Evolutionary conservation across 1,140 invertebrate genomes (phyloP), one percentile per base, ranked within the genome.

Genomic region (Bicyclus anynana): DNA sequence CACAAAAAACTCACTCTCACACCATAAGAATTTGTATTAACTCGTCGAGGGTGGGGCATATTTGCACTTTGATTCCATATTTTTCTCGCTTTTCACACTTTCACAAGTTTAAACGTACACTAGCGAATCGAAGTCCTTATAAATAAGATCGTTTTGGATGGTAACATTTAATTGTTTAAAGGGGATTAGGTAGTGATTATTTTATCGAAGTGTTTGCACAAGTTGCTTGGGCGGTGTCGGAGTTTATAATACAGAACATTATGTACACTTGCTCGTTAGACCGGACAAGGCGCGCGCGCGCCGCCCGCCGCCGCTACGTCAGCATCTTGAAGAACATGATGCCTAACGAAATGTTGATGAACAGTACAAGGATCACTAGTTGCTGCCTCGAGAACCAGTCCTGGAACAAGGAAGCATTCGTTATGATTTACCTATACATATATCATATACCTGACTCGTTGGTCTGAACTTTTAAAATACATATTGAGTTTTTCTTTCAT

Each of bases 321-420:
- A 98, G 91, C 89, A 99, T 91, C 89, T 98, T 98, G 92, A 98
- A 97, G 91, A 99, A 98, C 93, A 98, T 96, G 89, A 98, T 94
- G 78, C 97, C 97, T 92, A 99, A 91, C 69, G 96, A 97, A 87
- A 98, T 94, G 91, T 99, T 99, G 89, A 98, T 93, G 89, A 98
- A 96, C 66, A 98, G 93, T 64, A 99, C 96, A 79, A 98, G 91
- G 90, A 99, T 95, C 81, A 98, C 94, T 77, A 99, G 92, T 90
- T 98, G 97, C 90, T 98, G 96, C 77, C 97, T 93, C 75, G 97
- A 97, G 89, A 98, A 97, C 97, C 97, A 99, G 91, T 98, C 97
- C 97, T 99, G 75, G n/a, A 79, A 78, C 54, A 52, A 61, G 48
- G 38, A 54, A 65, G 53, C 26, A 40, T 40, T 16, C 6, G 7